Base-by-base conservation (phyloP, 2,113 vertebrate species). In the Chiloscyllium plagiosum region DNA sequence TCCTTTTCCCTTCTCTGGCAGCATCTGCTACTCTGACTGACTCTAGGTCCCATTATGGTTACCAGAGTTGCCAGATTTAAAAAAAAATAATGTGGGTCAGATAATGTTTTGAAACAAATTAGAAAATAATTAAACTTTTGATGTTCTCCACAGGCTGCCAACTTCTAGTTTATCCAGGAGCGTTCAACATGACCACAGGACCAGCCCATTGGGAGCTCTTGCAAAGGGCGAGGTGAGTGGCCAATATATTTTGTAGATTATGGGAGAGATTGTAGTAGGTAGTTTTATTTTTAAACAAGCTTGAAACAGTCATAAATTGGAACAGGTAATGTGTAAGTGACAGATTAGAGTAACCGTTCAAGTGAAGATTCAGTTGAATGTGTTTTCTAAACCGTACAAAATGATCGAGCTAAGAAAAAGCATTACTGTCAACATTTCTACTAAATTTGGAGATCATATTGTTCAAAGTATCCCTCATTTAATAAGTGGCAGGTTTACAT, bases 101-200 rank as follows among this genome's bases (percentile, higher is more conserved):
- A 33, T 52, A 50, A 61, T 61, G 86, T 76, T 70, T 33, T 12
- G 1, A 90, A 61, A 90, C 6, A 0, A 61, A 61, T 61, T 61
- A 61, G 0, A 61, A 61, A 5, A 47, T 47, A 47, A 47, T 47
- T 2, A 52, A 19, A 37, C 37, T 42, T 37, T 68, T 93, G 17
- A 17, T 70, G 24, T 86, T 24, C 85, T 78, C 85, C 29, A 47
- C 96, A 99, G 99, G 98, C 76, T 99, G 99, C 96, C 98, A 99
- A 97, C 97, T 99, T 97, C 97, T 99, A 96, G 97, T 99, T 13
- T 99, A 99, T 96, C 99, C 99, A 0, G 99, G 98, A 95, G 99
- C 99, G 96, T 99, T 99, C 97, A 99, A 99, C 97, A 96, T 99
- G 98, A 99, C 98, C 61, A 99, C 99, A 0, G 99, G 99, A 70